Evolutionary conservation across 2,797 vertebrate genomes (phyloP).

Genomic region (Falco berigora): DNA sequence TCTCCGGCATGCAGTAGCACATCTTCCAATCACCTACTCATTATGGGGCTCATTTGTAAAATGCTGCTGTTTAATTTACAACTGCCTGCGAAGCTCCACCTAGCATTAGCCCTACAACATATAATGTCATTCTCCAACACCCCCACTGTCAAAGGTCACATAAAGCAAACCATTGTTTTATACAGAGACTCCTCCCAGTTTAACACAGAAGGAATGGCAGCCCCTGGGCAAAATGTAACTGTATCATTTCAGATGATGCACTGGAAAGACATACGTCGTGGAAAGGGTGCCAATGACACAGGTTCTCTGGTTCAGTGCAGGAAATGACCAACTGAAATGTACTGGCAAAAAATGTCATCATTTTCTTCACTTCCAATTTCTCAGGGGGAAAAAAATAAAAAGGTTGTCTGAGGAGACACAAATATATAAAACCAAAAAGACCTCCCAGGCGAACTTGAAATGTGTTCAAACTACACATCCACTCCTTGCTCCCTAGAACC

Average conservation of each 20-base stretch:
- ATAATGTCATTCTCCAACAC: not conserved
- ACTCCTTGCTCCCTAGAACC: slow-evolving; percentile 41
- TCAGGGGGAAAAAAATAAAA: not conserved
- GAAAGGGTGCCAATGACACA: not conserved
- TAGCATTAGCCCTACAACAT: not conserved
- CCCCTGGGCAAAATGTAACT: not conserved
- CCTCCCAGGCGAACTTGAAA: slow-evolving; percentile 58
- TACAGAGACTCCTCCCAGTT: not conserved
- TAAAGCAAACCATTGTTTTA: not conserved
- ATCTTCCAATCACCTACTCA: not conserved
- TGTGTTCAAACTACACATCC: slow-evolving; percentile 36
- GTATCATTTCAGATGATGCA: not conserved
- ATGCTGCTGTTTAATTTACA: not conserved
- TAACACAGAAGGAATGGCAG: not conserved
- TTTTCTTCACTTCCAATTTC: not conserved
- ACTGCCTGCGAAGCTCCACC: not conserved
- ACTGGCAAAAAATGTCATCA: not conserved
- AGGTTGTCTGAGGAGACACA: slow-evolving; percentile 16
- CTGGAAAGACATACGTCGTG: not conserved
- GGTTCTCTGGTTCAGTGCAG: not conserved
- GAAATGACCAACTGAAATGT: not conserved
- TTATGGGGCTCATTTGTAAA: not conserved
- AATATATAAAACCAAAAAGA: slow-evolving; percentile 43
- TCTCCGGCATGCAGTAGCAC: not conserved
- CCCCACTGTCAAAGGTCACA: not conserved